Conservation (phyloP, 2,113 vertebrate genomes). For the Neotragus pygmaeus region DNA sequence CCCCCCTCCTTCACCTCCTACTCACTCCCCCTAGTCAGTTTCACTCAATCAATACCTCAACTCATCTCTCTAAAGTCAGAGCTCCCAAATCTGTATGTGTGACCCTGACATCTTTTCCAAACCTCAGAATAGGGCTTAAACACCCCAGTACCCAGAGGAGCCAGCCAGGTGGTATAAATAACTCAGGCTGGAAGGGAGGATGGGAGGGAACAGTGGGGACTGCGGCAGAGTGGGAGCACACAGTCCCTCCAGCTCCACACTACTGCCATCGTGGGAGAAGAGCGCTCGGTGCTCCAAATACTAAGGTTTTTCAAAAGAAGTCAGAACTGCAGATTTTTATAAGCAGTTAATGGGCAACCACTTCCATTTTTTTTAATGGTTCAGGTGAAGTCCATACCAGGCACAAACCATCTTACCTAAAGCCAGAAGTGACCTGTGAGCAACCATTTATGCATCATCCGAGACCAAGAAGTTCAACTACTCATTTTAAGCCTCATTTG, state of each 20-base stretch:
- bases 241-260: not conserved
- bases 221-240: not conserved
- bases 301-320: not conserved
- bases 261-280: not conserved
- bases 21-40: not conserved
- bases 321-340: not conserved
- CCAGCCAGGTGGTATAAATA: not conserved
- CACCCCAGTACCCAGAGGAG: not conserved
- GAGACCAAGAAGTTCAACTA: not conserved
- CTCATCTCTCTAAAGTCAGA: not conserved
- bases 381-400: not conserved
- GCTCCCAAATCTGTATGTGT: not conserved
- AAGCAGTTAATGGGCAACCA: not conserved
- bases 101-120: not conserved
- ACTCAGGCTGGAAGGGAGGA: not conserved
- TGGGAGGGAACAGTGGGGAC: not conserved
- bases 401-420: not conserved
- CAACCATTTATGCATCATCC: not conserved
- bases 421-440: not conserved
- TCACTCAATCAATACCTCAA: not conserved
- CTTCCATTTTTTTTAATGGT: not conserved
- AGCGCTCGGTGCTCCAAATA: not conserved
- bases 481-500: not conserved
- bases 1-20: not conserved
- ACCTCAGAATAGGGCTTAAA: not conserved